Conservation (phyloP, 1,140 invertebrate genomes). For the Maconellicoccus hirsutus region DNA sequence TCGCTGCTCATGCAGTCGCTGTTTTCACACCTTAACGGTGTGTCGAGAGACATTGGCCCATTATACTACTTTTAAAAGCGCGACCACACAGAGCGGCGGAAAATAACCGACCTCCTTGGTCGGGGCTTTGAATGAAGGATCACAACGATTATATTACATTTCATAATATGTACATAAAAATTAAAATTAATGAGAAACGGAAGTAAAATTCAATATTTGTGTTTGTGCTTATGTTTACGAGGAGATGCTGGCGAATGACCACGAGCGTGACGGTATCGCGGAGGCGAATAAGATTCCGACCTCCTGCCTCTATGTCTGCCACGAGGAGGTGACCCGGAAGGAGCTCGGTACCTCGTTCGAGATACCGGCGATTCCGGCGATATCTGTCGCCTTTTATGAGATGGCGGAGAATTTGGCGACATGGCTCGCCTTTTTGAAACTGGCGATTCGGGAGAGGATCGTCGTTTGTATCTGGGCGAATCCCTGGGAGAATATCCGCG, state of each 20-base stretch:
- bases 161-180: too few relatives aligned
- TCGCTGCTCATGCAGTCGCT: too few relatives aligned
- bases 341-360: slow-evolving; percentile 25
- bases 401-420: slow-evolving; percentile 15
- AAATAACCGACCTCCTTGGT: too few relatives aligned
- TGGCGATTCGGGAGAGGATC: neutral
- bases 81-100: too few relatives aligned
- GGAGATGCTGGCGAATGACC: slow-evolving; percentile 34
- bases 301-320: neutral
- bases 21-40: too few relatives aligned
- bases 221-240: slow-evolving; percentile 42
- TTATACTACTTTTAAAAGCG: too few relatives aligned
- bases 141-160: too few relatives aligned
- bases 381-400: slow-evolving; percentile 10
- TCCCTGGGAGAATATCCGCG: slow-evolving; percentile 24
- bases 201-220: slow-evolving; percentile 37
- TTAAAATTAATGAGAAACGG: too few relatives aligned
- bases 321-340: neutral
- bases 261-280: neutral
- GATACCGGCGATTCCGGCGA: slow-evolving; percentile 27
- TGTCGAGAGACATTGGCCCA: too few relatives aligned
- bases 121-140: too few relatives aligned
- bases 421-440: neutral
- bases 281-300: slow-evolving; percentile 13
- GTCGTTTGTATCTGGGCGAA: slow-evolving; percentile 26